Evolutionary conservation across 1,140 invertebrate genomes (phyloP).

Genomic region (Glossosoma conforme): DNA sequence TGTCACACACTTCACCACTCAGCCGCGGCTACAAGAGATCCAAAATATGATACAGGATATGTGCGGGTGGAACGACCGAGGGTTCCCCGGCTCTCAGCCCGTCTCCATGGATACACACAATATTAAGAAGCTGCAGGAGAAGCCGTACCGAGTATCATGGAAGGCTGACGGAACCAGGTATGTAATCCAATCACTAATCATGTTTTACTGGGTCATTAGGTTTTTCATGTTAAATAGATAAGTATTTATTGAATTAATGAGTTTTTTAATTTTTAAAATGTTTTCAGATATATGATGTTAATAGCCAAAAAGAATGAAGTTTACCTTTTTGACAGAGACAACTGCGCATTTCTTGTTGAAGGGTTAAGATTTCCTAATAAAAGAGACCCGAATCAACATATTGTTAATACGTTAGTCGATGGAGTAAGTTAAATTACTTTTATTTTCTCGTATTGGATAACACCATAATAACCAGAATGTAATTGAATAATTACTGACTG

Average conservation of each 20-base stretch:
- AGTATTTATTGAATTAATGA: background rate
- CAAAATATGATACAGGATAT: slow-evolving; percentile 75
- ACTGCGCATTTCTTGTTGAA: slow-evolving; percentile 85
- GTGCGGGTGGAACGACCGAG: slow-evolving; percentile 71
- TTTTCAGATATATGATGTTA: slow-evolving; percentile 89
- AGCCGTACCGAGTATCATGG: slow-evolving; percentile 95
- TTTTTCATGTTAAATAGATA: too few relatives aligned
- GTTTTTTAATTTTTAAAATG: background rate
- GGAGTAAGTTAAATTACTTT: slow-evolving; percentile 57
- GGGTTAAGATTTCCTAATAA: slow-evolving; percentile 74
- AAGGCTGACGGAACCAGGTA: slow-evolving; percentile 96
- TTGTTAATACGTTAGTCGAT: slow-evolving; percentile 86
- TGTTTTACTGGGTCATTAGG: background rate
- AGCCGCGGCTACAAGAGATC: slow-evolving; percentile 60
- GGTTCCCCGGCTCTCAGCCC: slow-evolving; percentile 95
- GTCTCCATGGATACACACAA: slow-evolving; percentile 92
- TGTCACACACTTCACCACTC: slow-evolving; percentile 59
- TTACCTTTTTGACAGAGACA: slow-evolving; percentile 94
- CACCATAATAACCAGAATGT: too few relatives aligned
- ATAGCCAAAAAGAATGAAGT: slow-evolving; percentile 80
- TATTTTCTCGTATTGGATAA: too few relatives aligned
- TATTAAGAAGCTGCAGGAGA: slow-evolving; percentile 67
- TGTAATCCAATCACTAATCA: too few relatives aligned
- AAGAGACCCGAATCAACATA: slow-evolving; percentile 64
- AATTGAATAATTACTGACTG: too few relatives aligned